Conservation (phyloP, 2,113 vertebrate genomes). For the Xiphorhynchus elegans region DNA sequence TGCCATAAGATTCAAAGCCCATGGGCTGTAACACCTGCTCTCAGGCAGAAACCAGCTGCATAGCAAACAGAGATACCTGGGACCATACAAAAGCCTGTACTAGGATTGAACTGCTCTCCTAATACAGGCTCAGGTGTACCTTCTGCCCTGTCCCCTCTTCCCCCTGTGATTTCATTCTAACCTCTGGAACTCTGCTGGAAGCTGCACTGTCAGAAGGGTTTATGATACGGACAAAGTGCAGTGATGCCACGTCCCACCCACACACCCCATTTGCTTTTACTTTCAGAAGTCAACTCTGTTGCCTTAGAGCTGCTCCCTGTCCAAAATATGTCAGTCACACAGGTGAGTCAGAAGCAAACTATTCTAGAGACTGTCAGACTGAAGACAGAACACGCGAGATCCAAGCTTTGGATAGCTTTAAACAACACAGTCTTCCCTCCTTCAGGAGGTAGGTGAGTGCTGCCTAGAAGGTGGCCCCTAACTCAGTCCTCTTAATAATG, state of each 20-base stretch:
- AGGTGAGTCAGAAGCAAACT: background rate
- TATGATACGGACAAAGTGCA: background rate
- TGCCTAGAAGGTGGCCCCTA: background rate
- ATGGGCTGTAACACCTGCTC: background rate
- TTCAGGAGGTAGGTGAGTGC: background rate
- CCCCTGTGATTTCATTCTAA: background rate
- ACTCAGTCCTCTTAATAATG: background rate
- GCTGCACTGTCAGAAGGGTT: background rate
- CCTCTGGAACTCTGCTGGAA: background rate
- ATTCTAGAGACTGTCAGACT: background rate
- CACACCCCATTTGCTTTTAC: background rate
- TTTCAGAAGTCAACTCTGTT: background rate
- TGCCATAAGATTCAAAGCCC: background rate
- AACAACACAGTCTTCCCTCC: background rate
- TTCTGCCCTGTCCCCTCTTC: background rate
- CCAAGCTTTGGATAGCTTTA: background rate
- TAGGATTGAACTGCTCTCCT: background rate
- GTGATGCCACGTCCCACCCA: background rate
- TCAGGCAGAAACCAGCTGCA: background rate
- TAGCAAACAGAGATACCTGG: accelerated
- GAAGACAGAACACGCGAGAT: background rate
- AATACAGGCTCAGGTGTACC: background rate
- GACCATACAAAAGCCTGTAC: background rate
- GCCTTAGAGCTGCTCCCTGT: background rate
- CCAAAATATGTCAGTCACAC: background rate